A percentile compares a stretch with the other conserved stretches of the same genome.
These are phyloP conservation scores for Yponomeuta malinellus DNA, from an alignment of 2,888 invertebrate species.

Conservation along the genomic window DNA sequence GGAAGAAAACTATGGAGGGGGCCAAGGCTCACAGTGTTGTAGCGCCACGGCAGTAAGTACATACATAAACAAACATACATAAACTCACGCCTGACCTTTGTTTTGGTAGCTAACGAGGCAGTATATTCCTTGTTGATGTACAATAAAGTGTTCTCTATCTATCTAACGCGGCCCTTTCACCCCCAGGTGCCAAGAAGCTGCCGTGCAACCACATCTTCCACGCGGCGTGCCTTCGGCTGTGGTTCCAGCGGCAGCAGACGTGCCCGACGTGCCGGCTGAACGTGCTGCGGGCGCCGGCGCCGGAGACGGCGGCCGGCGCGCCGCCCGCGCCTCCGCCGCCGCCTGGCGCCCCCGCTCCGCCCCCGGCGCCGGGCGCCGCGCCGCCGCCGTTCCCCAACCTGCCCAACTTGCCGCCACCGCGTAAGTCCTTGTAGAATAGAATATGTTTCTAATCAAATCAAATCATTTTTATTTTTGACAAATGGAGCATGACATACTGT, in stretches of 20 bases:
- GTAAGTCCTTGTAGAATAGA: not conserved
- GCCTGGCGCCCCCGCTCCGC: conserved; percentile 26
- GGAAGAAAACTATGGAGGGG: too few species aligned
- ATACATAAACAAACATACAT: too few species aligned
- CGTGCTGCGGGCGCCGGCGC: conserved; percentile 76
- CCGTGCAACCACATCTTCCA: conserved; percentile 99
- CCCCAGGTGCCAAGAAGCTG: conserved; percentile 89
- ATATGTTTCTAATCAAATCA: too few species aligned
- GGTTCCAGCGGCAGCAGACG: conserved; percentile 99
- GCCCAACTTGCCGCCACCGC: conserved; percentile 23
- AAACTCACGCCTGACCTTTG: too few species aligned
- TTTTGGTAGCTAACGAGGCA: too few species aligned
- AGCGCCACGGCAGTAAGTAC: too few species aligned
- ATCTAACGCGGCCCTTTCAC: not conserved
- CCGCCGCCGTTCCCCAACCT: conserved; percentile 58
- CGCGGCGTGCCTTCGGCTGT: conserved; percentile 96
- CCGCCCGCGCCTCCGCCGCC: conserved; percentile 28
- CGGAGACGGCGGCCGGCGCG: conserved; percentile 33
- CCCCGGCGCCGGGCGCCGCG: conserved; percentile 25
- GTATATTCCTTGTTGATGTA: not conserved
- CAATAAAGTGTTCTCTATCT: not conserved
- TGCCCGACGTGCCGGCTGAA: conserved; percentile 99
- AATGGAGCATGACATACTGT: too few species aligned
- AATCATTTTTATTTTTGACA: too few species aligned
- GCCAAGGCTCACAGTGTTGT: too few species aligned